phyloP scores from a whole-genome alignment of 2,113 vertebrate genomes.

The Smithornis capensis region DNA sequence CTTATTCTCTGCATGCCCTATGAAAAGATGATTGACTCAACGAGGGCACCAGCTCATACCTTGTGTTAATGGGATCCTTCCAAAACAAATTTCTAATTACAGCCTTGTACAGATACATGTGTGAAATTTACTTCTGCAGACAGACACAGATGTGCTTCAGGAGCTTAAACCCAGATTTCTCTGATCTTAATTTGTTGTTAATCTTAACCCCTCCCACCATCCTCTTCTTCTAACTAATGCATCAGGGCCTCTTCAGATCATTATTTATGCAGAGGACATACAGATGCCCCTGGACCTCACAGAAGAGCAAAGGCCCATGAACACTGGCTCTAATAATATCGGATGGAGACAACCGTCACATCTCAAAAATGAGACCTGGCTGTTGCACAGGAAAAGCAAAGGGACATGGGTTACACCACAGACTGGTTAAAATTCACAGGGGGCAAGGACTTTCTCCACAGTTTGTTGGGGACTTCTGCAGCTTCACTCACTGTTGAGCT shows the following conservation, averaged over 20 bases:
- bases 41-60: background rate
- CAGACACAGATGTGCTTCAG: background rate
- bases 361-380: background rate
- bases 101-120: background rate
- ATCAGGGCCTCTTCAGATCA: background rate
- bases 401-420: rapidly evolving
- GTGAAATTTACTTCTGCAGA: background rate
- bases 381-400: background rate
- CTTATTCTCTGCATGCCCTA: background rate
- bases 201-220: rapidly evolving
- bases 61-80: background rate
- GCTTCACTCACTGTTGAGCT: background rate
- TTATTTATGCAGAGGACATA: background rate
- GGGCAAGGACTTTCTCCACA: background rate
- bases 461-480: background rate
- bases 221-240: background rate
- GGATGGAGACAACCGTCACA: background rate
- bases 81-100: background rate
- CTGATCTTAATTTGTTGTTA: background rate
- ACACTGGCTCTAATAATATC: background rate
- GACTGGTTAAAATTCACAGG: background rate
- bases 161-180: background rate
- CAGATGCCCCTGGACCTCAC: background rate
- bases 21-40: background rate
- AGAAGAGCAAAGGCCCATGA: background rate